Base-by-base conservation (phyloP, 1,140 invertebrate genomes). In the Trissolcus basalis region DNA sequence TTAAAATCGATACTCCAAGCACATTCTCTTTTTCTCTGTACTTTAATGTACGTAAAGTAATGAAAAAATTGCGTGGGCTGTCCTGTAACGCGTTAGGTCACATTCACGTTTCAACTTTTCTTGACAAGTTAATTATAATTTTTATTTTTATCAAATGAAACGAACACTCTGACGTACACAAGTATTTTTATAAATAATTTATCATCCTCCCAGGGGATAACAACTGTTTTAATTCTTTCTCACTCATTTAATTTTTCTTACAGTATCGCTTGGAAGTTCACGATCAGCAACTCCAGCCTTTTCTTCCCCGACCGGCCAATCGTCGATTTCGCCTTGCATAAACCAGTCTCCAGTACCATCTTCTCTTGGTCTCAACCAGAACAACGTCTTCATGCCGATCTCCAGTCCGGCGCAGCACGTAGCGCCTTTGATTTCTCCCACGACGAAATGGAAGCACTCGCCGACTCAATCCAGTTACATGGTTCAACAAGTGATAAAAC, bases 251-350 rank as follows among this genome's bases (percentile, higher is more conserved):
- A 13, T 8, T 1, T 44, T 7, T 13, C 4, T 88, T 90, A 35
- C 82, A 95, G 96, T 98, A 59, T 98, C 96, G 9, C 89, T 98
- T 56, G 95, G 96, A 80, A 96, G 95, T 85, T 97, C 96, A 7
- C 91, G 96, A 64, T 96, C 96, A 55, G 94, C 94, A 60, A 96
- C 95, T 41, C 95, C 96, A 63, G 94, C 94, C 32, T 96, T 94
- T 85, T 95, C 94, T 43, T 95, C 94, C 14, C 93, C 94, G 79
- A 93, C 92, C 27, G 91, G 93, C 82, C 89, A 92, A 80, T 89
- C 91, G 78, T 90, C 91, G 10, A 83, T 87, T 80, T 93, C 92
- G 12, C 91, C 91, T 11, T 91, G 91, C 76, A 90, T 91, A 61
- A 91, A 91, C 82, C 91, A 92, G 74, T 92, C 93, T 13, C 93